These are phyloP conservation scores for Steromphala cineraria DNA, from an alignment of 2,888 invertebrate species.

Conservation along the genomic window DNA sequence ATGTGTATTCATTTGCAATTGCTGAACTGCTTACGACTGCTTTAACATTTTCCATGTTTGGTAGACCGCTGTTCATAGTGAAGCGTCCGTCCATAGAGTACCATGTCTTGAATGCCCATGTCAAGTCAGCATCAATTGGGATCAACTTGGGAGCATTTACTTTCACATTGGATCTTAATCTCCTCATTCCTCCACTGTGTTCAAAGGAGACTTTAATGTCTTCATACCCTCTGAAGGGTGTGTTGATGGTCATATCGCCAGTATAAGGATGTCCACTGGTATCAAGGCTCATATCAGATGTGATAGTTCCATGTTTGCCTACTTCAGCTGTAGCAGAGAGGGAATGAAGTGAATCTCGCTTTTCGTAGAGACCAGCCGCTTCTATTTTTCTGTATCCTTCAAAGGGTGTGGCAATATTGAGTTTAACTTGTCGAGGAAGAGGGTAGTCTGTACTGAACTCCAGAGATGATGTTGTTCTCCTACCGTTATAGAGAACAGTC, in stretches of 20 bases:
- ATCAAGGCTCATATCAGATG: neutral
- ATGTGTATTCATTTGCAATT: neutral
- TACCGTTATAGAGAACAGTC: neutral
- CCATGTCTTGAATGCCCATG: neutral
- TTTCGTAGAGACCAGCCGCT: neutral
- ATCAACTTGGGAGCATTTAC: neutral
- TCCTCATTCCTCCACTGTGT: slow-evolving; percentile 25
- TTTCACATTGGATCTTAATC: slow-evolving; percentile 14
- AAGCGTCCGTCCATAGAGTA: neutral
- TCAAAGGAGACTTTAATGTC: slow-evolving; percentile 21
- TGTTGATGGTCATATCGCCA: neutral
- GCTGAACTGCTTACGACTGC: neutral
- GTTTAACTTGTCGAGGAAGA: neutral
- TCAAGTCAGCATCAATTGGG: neutral
- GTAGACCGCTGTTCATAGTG: neutral
- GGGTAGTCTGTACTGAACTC: neutral
- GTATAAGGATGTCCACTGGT: neutral
- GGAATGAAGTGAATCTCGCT: neutral
- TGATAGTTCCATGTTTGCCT: slow-evolving; percentile 6
- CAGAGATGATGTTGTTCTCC: neutral
- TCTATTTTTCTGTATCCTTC: slow-evolving; percentile 13
- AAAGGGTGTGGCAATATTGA: slow-evolving; percentile 1
- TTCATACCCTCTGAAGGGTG: slow-evolving; percentile 37
- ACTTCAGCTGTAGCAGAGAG: neutral
- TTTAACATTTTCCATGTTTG: neutral